phyloP scores from a whole-genome alignment of 2,113 vertebrate species.

The Peromyscus maniculatus region DNA sequence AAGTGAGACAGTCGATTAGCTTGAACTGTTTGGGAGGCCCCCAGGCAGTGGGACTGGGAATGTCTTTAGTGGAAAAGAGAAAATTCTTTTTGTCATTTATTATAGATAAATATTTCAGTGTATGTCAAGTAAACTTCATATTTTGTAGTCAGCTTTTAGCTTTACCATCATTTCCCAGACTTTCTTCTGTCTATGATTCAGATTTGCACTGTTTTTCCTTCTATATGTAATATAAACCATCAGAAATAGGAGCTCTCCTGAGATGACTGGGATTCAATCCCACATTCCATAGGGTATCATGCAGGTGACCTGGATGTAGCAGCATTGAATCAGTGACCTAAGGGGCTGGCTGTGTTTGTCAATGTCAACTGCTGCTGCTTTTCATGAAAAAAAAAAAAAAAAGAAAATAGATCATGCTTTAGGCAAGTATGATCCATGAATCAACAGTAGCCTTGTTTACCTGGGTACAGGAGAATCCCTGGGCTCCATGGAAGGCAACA shows the following conservation, averaged over 20 bases:
- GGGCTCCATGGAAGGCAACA: background rate
- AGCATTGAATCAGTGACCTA: background rate
- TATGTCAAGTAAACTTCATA: slow-evolving; percentile 69
- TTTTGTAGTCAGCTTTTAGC: slow-evolving; percentile 57
- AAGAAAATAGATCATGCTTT: background rate
- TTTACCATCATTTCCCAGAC: slow-evolving; percentile 24
- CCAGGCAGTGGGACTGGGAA: too few species aligned
- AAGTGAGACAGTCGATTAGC: too few species aligned
- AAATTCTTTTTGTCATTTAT: slow-evolving; percentile 57
- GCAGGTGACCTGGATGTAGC: background rate
- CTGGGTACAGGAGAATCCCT: background rate
- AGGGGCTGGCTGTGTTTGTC: background rate
- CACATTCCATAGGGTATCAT: background rate
- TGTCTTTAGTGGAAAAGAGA: slow-evolving; percentile 56
- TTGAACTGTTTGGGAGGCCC: too few species aligned
- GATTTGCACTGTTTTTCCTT: background rate
- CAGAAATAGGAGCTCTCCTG: background rate
- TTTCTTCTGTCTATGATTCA: background rate
- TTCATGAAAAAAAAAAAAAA: background rate
- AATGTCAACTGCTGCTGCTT: background rate
- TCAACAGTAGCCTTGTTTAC: background rate
- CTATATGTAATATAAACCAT: background rate
- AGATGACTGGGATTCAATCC: background rate
- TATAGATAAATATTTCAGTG: slow-evolving; percentile 71
- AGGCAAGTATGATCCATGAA: background rate